Percentiles rank a stretch among this genome's conserved stretches.
phyloP scores from a whole-genome alignment of 2,888 invertebrate genomes.

The Nomada fucata region DNA sequence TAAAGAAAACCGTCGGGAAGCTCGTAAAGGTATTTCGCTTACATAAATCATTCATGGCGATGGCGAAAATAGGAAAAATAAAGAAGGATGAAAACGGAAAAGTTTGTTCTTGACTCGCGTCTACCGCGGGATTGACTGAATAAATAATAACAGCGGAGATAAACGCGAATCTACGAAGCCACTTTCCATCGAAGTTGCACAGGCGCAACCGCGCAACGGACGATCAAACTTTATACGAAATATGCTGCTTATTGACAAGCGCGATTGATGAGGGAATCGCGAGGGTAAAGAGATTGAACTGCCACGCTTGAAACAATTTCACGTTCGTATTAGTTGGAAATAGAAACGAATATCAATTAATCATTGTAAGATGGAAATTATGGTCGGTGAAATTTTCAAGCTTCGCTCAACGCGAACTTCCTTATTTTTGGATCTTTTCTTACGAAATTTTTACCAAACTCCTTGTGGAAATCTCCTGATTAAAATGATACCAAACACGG shows the following conservation, averaged over 20 bases:
- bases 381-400: neutral
- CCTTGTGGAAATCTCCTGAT: too few species aligned
- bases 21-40: slow-evolving; percentile 49
- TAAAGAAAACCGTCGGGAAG: slow-evolving; percentile 26
- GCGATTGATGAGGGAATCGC: slow-evolving; percentile 18
- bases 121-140: slow-evolving; percentile 65
- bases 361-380: neutral
- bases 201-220: neutral
- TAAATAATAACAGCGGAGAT: slow-evolving; percentile 67
- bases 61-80: neutral
- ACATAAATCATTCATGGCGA: slow-evolving; percentile 69
- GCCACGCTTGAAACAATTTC: slow-evolving; percentile 8
- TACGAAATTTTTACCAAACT: too few species aligned
- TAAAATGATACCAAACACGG: too few species aligned
- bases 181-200: slow-evolving; percentile 16
- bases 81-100: slow-evolving; percentile 18
- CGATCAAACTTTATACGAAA: slow-evolving; percentile 1
- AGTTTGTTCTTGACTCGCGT: slow-evolving; percentile 42
- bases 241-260: slow-evolving; percentile 3
- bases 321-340: neutral
- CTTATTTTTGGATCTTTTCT: neutral
- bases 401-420: neutral
- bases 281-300: neutral
- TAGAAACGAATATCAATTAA: slow-evolving; percentile 2
- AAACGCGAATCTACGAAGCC: slow-evolving; percentile 51